phyloP scores from a whole-genome alignment of 1,140 invertebrate genomes.

The Platyscapa corneri region DNA sequence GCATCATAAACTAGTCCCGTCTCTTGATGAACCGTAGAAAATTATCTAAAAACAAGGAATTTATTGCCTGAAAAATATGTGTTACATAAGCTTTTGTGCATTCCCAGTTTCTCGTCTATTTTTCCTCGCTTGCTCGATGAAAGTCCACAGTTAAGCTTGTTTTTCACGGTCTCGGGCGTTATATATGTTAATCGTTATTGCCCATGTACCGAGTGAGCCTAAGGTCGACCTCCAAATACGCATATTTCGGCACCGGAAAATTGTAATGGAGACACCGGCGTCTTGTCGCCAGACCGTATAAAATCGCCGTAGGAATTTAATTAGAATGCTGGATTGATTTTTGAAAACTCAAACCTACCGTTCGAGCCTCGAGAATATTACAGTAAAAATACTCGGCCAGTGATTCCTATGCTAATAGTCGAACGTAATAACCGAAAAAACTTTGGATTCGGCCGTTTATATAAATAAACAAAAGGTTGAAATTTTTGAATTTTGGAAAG shows the following conservation, averaged over 20 bases:
- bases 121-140: neutral
- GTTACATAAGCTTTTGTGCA: slow-evolving; percentile 20
- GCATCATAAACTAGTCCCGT: slow-evolving; percentile 22
- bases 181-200: slow-evolving; percentile 12
- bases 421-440: too few relatives aligned
- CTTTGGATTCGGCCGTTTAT: too few relatives aligned
- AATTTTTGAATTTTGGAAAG: too few relatives aligned
- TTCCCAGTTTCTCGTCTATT: neutral
- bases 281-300: neutral
- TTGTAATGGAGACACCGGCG: neutral
- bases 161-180: neutral
- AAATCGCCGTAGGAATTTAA: neutral
- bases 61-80: slow-evolving; percentile 19
- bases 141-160: neutral
- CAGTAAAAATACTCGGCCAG: too few relatives aligned
- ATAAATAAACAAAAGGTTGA: too few relatives aligned
- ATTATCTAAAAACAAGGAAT: slow-evolving; percentile 32
- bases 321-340: slow-evolving; percentile 16
- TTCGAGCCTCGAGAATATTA: too few relatives aligned
- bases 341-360: neutral
- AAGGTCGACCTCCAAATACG: neutral
- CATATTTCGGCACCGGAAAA: neutral
- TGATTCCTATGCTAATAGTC: too few relatives aligned
- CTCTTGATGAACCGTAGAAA: slow-evolving; percentile 1
- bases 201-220: neutral